Conservation (phyloP, 2,888 invertebrate genomes). For the Tinea semifulvella region DNA sequence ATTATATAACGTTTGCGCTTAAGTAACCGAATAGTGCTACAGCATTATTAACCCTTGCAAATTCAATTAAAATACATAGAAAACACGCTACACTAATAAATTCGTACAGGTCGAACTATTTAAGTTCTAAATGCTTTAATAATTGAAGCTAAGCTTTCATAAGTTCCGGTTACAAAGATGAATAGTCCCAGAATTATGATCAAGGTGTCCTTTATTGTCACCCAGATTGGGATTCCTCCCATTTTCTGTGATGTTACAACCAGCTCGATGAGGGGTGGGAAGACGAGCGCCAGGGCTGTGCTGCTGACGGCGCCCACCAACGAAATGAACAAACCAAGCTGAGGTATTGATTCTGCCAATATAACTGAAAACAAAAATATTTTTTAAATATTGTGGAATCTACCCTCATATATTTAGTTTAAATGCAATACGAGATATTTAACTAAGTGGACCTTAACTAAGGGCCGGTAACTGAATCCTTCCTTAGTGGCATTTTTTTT, state of each 20-base stretch:
- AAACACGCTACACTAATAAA: background rate
- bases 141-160: conserved; percentile 74
- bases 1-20: no score
- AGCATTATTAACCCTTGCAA: no score
- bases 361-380: conserved; percentile 70
- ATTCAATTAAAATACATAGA: background rate
- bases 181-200: conserved; percentile 75
- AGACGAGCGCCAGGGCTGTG: conserved; percentile 84
- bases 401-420: no score
- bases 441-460: no score
- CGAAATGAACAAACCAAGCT: conserved; percentile 87
- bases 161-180: conserved; percentile 79
- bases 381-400: no score
- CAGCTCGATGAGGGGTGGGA: conserved; percentile 88
- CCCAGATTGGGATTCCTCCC: conserved; percentile 47
- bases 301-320: conserved; percentile 92
- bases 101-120: background rate
- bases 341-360: conserved; percentile 86
- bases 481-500: no score
- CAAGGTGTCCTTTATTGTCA: conserved; percentile 66
- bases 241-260: conserved; percentile 72
- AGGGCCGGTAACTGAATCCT: no score
- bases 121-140: conserved; percentile 45
- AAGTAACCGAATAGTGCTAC: no score
- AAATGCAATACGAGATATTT: no score